These are phyloP conservation scores for Thereva unica DNA, from an alignment of 2,888 invertebrate genomes.

Conservation along the genomic window DNA sequence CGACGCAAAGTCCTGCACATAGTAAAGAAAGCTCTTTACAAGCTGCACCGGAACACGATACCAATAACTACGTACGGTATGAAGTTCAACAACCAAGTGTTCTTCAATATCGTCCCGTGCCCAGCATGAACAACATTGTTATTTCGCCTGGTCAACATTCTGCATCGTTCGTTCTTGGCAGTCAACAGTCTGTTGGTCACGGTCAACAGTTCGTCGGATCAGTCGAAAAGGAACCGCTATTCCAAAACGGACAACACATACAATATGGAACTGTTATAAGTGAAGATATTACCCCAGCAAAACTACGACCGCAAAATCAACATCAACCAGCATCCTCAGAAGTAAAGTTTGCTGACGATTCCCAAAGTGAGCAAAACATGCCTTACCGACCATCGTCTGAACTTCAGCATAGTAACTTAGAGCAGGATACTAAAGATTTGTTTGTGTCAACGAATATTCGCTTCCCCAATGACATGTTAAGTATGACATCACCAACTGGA, in stretches of 20 bases:
- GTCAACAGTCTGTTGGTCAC: constrained; percentile 64
- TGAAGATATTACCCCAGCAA: constrained; percentile 49
- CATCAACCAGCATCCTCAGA: not conserved
- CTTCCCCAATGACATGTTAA: constrained; percentile 51
- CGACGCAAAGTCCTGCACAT: not conserved
- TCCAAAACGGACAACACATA: constrained; percentile 52
- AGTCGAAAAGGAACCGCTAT: constrained; percentile 61
- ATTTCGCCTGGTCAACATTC: constrained; percentile 68
- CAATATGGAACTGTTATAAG: constrained; percentile 55
- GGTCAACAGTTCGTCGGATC: constrained; percentile 58
- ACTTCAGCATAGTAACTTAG: not conserved
- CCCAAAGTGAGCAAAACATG: too few relatives aligned
- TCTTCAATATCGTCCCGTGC: constrained; percentile 53
- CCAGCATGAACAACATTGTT: constrained; percentile 66
- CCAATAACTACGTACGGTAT: constrained; percentile 56
- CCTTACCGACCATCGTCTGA: too few relatives aligned
- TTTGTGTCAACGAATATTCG: constrained; percentile 55
- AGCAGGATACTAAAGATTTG: constrained; percentile 52
- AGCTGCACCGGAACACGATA: constrained; percentile 35
- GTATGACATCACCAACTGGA: constrained; percentile 35
- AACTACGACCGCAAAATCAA: constrained; percentile 20
- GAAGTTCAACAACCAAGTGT: constrained; percentile 57
- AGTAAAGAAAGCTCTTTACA: constrained; percentile 28
- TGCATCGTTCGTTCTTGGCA: constrained; percentile 67
- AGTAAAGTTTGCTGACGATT: too few relatives aligned